Evolutionary conservation across 1,140 invertebrate species (phyloP).

Genomic region (Zophobas atratus): DNA sequence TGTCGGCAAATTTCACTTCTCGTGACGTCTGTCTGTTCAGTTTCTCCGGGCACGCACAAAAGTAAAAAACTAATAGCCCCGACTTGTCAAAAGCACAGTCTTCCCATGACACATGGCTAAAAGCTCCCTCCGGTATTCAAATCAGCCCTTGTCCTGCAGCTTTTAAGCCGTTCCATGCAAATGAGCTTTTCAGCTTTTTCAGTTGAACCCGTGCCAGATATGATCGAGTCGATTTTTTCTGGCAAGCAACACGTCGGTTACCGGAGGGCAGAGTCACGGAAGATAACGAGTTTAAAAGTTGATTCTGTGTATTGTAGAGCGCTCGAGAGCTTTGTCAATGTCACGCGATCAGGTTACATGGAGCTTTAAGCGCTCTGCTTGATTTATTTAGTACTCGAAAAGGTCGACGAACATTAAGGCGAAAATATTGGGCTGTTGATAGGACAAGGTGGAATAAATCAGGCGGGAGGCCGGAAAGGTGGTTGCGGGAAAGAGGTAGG

Average conservation of each 20-base stretch:
- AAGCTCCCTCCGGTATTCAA: background rate
- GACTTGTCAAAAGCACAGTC: too few species aligned
- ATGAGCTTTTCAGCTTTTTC: constrained; percentile 28
- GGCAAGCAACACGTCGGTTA: constrained; percentile 25
- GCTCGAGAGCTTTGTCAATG: constrained; percentile 31
- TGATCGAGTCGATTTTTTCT: background rate
- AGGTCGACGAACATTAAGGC: constrained; percentile 30
- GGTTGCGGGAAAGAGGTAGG: too few species aligned
- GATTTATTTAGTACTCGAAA: constrained; percentile 36
- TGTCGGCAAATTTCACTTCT: too few species aligned
- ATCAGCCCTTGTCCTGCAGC: background rate
- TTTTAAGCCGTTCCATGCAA: constrained; percentile 20
- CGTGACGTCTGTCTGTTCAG: too few species aligned
- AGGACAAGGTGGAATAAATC: constrained; percentile 9
- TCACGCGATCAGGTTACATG: constrained; percentile 39
- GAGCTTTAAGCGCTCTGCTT: constrained; percentile 28
- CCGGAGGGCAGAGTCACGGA: constrained; percentile 7
- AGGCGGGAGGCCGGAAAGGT: too few species aligned
- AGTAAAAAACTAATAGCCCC: too few species aligned
- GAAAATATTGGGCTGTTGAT: constrained; percentile 35
- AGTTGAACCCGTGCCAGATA: constrained; percentile 4
- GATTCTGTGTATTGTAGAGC: constrained; percentile 34
- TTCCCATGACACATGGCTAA: too few species aligned
- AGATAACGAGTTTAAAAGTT: constrained; percentile 30
- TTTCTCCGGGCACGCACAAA: too few species aligned